phyloP scores from a whole-genome alignment of 2,797 vertebrate genomes.

The Protonibea diacanthus region DNA sequence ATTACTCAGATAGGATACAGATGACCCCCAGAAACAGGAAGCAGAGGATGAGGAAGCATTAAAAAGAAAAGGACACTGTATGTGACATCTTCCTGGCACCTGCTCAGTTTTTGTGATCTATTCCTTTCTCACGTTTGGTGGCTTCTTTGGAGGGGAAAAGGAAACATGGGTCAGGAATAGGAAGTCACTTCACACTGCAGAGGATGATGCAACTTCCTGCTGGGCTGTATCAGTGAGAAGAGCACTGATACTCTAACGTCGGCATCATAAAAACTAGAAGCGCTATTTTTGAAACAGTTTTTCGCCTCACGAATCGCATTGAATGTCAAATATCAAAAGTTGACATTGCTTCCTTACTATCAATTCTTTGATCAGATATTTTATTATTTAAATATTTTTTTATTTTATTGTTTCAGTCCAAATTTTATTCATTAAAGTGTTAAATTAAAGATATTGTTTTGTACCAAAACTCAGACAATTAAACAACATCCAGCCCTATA shows the following conservation, averaged over 20 bases:
- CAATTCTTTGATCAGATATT: not conserved
- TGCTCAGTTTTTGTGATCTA: slow-evolving; percentile 34
- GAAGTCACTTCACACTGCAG: slow-evolving; percentile 49
- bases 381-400: not conserved
- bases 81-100: slow-evolving; percentile 52
- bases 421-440: not conserved
- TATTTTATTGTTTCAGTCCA: not conserved
- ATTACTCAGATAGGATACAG: slow-evolving; percentile 29
- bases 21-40: slow-evolving; percentile 59
- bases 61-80: slow-evolving; percentile 49
- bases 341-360: not conserved
- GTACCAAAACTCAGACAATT: not conserved
- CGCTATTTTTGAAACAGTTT: not conserved
- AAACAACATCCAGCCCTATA: not conserved
- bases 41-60: slow-evolving; percentile 57
- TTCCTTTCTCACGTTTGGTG: slow-evolving; percentile 27
- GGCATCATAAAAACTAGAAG: not conserved
- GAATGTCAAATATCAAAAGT: not conserved
- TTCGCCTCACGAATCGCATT: too few species aligned
- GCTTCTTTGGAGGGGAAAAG: slow-evolving; percentile 41
- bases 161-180: slow-evolving; percentile 55
- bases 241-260: not conserved
- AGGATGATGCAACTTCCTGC: slow-evolving; percentile 46
- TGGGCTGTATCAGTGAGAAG: not conserved
- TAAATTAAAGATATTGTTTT: not conserved